These are phyloP conservation scores for Serripes groenlandicus DNA, from an alignment of 2,888 invertebrate species.

Conservation along the genomic window DNA sequence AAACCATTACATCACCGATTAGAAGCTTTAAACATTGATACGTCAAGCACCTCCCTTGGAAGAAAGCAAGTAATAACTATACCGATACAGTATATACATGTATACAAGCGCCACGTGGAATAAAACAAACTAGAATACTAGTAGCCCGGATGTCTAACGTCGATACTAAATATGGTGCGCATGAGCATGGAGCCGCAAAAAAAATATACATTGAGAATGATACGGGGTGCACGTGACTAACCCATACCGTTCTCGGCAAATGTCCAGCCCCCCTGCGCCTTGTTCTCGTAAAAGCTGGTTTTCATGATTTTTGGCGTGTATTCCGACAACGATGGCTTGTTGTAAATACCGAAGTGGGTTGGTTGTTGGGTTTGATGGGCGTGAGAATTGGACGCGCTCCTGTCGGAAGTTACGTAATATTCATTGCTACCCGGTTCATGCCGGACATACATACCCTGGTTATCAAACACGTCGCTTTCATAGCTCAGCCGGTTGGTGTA, in stretches of 20 bases:
- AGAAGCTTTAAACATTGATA: no score
- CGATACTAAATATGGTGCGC: no score
- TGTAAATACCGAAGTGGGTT: neutral
- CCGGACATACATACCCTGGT: slow-evolving; percentile 11
- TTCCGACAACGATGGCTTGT: neutral
- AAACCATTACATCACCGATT: no score
- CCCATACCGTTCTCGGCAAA: slow-evolving; percentile 14
- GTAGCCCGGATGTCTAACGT: no score
- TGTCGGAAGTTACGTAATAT: neutral
- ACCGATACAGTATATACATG: no score
- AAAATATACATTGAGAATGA: no score
- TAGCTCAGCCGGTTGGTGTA: slow-evolving; percentile 6
- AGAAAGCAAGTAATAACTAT: no score
- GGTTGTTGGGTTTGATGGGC: neutral
- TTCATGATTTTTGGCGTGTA: slow-evolving; percentile 24
- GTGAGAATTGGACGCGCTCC: neutral
- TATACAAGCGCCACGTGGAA: no score
- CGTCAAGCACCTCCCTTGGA: no score
- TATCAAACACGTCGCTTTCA: slow-evolving; percentile 18
- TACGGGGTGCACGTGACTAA: neutral
- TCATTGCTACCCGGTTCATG: neutral
- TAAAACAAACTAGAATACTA: no score
- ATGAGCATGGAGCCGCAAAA: neutral
- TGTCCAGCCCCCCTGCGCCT: slow-evolving; percentile 4
- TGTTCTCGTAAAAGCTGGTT: slow-evolving; percentile 23